Base-by-base conservation (phyloP, 1,140 invertebrate species). In the Plodia interpunctella region DNA sequence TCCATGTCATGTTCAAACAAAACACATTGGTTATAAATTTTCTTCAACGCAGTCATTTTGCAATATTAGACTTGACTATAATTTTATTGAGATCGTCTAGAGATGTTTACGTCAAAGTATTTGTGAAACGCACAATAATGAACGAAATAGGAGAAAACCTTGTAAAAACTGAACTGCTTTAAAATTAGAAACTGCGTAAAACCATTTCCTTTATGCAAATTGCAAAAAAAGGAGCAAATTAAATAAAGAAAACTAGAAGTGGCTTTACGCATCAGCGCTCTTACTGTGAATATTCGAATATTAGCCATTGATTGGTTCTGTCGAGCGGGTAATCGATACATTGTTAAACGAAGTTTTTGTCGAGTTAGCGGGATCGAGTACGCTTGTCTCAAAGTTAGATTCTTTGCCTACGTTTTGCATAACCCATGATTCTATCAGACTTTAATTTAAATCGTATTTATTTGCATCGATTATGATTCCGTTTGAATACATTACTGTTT, bases 211-310 rank as follows among this genome's bases (percentile, higher is more conserved):
- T 57, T 70, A 65, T 59, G 62, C 55, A 32, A 57, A 63, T 64
- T 53, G 21, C 60, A 63, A 72, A 72, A 25, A 25, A 25, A 25
- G 63, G 60, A 52, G 63, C 63, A 76, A 80, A 80, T 80, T 78
- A 80, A 80, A 80, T 80, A 80, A 80, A 76, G 69, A 71, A 78
- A 77, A 70, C 69, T 65, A 66, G 63, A 65, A 65, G 65, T 68
- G 55, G 60, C 68, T 67, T 71, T 65, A 71, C 70, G 76, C 61
- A 66, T 35, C 66, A 59, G 3, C 62, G 68, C 49, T 52, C 38
- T 56, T 58, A 62, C 59, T 52, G 59, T 62, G 53, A 66, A 70
- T 70, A 70, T 70, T 68, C 55, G 63, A 67, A 70, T 72, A 72
- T 72, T 72, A 65, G 54, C 57, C 59, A 61, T 49, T 67, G 64